Evolutionary conservation across 1,140 invertebrate species (phyloP), one percentile per base, ranked within the genome.

Genomic region (Venustaconcha ellipsiformis): DNA sequence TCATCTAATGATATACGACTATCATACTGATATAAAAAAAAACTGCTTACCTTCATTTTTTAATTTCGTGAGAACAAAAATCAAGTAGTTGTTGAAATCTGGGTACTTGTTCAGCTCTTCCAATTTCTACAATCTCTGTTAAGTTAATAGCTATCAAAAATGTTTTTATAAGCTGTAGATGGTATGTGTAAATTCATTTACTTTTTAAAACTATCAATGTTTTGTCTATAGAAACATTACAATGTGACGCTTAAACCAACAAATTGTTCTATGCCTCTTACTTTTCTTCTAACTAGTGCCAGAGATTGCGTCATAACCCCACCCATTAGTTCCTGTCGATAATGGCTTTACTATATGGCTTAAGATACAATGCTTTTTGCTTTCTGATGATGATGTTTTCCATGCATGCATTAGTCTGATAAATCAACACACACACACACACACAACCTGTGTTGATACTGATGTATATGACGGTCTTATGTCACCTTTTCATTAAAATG

Each of bases 11-110:
- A 48, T 8, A 8, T 48, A 11, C 11, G 1, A 48, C 4, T 48
- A 55, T 64, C 17, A 23, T 17, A 11, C 70, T 48, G 57, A 57
- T n/a, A 17, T 55, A 48, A 23, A 66, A 64, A 56, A 65, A 48
- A 63, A 57, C 30, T 23, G 72, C 86, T 91, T 92, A 93, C 94
- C 94, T 94, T 99, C 96, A 76, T 94, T 93, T 83, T 94, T 95
- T 76, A 99, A 91, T 92, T 99, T 97, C 65, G 97, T 99, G 78
- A 99, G 92, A 82, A 99, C 97, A 92, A 97, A 99, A 88, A 99
- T 98, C 81, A 99, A 92, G 91, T 99, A 99, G 88, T 99, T 99
- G 91, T 99, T 99, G 91, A 99, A 99, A 89, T 99, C 97, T 81
- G 97, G 97, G 92, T 96, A 99, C 89, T 96, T 97, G 88, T 99